Evolutionary conservation across 2,888 invertebrate species (phyloP), one percentile per base, ranked within the genome.

Genomic region (Ptilodon capucinus): DNA sequence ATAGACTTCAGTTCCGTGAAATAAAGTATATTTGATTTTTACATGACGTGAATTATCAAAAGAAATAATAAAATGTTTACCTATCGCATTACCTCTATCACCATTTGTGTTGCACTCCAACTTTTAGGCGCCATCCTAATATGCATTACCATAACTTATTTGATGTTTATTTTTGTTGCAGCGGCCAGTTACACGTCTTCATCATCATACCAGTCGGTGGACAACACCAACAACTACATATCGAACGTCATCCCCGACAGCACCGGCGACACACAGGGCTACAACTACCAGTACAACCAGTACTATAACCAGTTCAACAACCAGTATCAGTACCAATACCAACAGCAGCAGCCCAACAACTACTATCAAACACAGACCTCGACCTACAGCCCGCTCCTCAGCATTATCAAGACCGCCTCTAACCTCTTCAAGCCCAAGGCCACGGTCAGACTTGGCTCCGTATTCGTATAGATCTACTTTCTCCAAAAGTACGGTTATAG

Each of bases 221-320:
- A 87, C 64, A 87, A 86, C 75, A 79, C 82, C 58, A 89, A 90
- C 74, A 82, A 78, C 73, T 91, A 86, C 76, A 91, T 92, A 74
- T 91, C 91, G 69, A 92, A 92, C 64, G 84, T 84, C 80, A 92
- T 91, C 72, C 86, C 89, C 65, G 92, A 91, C 84, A 92, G 92
- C 86, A 80, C 87, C 53, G 83, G 79, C 51, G 85, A 86, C 52
- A 71, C 81, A 16, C 83, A 81, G 19, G 74, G 71, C 54, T 88
- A 76, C 79, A 86, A 88, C 73, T 89, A 82, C 61, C 85, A 85
- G 57, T 86, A 70, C 73, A 78, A 83, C 57, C 79, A 81, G 54
- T 83, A 55, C 61, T 82, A 73, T 77, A 89, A 89, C 56, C 86
- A 88, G 50, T 88, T 71, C 69, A 79, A 83, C 64, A 76, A 84